A percentile compares a stretch with the other conserved stretches of the same genome.
phyloP scores from a whole-genome alignment of 1,140 invertebrate genomes.

The Rhyacophila brunnea region DNA sequence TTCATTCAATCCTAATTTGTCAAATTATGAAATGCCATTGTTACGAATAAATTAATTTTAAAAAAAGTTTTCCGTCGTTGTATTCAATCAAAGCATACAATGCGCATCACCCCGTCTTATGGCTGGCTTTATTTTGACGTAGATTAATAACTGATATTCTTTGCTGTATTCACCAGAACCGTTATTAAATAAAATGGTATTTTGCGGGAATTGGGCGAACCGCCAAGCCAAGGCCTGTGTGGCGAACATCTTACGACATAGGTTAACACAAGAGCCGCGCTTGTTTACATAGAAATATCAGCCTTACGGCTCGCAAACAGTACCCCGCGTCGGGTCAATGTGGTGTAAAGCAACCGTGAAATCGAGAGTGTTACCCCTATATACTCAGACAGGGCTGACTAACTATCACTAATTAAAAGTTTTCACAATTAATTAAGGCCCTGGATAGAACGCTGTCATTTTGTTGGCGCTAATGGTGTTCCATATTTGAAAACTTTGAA shows the following conservation, averaged over 20 bases:
- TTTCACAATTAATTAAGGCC: not conserved
- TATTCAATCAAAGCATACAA: not conserved
- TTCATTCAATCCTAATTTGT: too few relatives aligned
- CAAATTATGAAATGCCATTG: too few relatives aligned
- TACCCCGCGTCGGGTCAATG: not conserved
- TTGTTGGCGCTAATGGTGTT: too few relatives aligned
- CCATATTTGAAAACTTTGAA: too few relatives aligned
- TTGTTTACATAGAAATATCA: not conserved
- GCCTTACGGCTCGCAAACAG: not conserved
- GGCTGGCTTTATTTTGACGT: not conserved
- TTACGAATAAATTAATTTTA: too few relatives aligned
- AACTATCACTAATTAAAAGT: not conserved
- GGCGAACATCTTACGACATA: not conserved
- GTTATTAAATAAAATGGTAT: slow-evolving; percentile 13
- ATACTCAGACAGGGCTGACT: not conserved
- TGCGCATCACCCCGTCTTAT: not conserved
- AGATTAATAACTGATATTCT: slow-evolving; percentile 14
- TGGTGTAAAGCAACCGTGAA: not conserved
- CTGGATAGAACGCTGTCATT: too few relatives aligned
- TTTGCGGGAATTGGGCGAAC: not conserved
- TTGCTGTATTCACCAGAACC: not conserved
- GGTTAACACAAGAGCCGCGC: not conserved
- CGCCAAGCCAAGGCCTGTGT: not conserved
- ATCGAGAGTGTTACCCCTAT: not conserved
- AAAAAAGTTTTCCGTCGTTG: too few relatives aligned